These are phyloP conservation scores for Labrus mixtus DNA, from an alignment of 2,113 vertebrate genomes.

Conservation along the genomic window DNA sequence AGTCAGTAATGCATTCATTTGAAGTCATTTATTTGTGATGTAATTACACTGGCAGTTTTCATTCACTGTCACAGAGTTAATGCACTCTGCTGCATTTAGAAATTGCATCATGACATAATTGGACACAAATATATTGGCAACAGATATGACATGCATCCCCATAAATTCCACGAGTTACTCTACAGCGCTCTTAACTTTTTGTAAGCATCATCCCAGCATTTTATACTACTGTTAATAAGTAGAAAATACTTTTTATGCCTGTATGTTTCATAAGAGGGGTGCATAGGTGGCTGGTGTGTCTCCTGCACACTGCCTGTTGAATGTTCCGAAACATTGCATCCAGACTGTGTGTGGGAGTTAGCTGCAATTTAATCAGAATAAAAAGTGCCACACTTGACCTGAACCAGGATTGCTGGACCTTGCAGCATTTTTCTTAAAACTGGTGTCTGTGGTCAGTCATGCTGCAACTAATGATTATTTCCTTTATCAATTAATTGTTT, in stretches of 20 bases:
- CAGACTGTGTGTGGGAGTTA: too few species aligned
- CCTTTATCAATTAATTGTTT: constrained; percentile 4
- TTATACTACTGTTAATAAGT: too few species aligned
- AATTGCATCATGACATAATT: constrained; percentile 1
- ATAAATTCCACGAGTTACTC: not conserved
- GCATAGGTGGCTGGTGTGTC: too few species aligned
- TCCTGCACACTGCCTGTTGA: too few species aligned
- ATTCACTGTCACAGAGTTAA: not conserved
- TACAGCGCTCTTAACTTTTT: too few species aligned
- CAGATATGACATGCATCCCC: not conserved
- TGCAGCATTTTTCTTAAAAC: not conserved
- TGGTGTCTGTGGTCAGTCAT: not conserved
- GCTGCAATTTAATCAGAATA: too few species aligned
- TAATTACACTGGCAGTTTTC: not conserved
- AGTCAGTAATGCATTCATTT: not conserved
- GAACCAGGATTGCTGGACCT: not conserved
- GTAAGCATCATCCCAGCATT: too few species aligned
- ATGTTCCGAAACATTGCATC: too few species aligned
- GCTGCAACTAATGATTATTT: not conserved
- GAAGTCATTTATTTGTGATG: not conserved
- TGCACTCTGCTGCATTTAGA: not conserved
- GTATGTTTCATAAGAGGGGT: too few species aligned
- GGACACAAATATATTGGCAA: not conserved
- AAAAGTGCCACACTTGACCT: too few species aligned
- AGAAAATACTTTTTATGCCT: too few species aligned